Conservation (phyloP, 92 coral and sea anemone species). For the Nematostella vectensis region DNA sequence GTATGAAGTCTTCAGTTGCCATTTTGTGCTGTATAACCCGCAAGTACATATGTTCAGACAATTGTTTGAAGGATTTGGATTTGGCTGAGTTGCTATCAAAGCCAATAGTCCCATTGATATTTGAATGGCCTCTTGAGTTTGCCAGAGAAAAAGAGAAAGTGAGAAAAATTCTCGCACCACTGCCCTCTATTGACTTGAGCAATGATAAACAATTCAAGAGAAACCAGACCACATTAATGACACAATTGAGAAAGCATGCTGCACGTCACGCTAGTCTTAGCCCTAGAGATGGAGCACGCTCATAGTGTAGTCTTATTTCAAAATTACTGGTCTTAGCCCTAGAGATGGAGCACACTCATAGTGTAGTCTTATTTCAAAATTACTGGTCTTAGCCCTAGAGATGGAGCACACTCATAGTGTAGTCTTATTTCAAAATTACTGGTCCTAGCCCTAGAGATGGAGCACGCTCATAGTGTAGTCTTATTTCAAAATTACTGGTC, state of each 20-base stretch:
- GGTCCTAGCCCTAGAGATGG: too few relatives aligned
- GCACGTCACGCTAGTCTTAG: background rate
- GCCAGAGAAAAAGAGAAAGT: constrained; percentile 33
- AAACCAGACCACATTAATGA: constrained; percentile 46
- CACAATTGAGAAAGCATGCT: constrained; percentile 33
- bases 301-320: too few relatives aligned
- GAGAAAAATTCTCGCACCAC: constrained; percentile 64
- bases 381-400: too few relatives aligned
- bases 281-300: constrained; percentile 8
- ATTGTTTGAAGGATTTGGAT: constrained; percentile 75
- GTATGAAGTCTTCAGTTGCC: constrained; percentile 61
- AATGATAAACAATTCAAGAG: constrained; percentile 63
- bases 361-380: too few relatives aligned
- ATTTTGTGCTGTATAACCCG: constrained; percentile 84
- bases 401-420: too few relatives aligned
- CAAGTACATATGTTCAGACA: constrained; percentile 82
- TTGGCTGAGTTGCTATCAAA: constrained; percentile 70
- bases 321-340: too few relatives aligned
- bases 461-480: too few relatives aligned
- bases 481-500: too few relatives aligned
- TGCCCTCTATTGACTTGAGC: constrained; percentile 74
- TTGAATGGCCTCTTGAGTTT: constrained; percentile 95
- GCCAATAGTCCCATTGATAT: constrained; percentile 74
- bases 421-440: too few relatives aligned
- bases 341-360: too few relatives aligned